Conservation (phyloP, 2,797 vertebrate genomes). For the Sylvilagus floridanus region DNA sequence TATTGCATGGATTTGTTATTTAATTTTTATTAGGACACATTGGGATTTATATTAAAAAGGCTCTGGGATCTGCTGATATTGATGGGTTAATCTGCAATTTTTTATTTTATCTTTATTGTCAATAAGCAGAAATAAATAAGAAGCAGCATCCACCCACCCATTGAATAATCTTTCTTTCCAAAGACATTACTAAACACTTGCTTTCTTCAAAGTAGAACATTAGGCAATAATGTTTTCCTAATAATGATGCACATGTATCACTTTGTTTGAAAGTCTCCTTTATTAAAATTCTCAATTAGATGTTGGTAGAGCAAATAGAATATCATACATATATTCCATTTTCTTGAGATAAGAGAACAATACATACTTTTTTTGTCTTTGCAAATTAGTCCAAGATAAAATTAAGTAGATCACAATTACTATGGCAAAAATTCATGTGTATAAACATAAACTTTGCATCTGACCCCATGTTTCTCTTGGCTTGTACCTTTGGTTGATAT, state of each 20-base stretch:
- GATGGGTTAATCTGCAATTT: background rate
- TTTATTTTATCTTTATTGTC: slow-evolving; percentile 57
- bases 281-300: background rate
- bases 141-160: background rate
- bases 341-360: slow-evolving; percentile 9
- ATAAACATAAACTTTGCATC: background rate
- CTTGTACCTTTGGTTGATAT: background rate
- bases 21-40: background rate
- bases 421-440: background rate
- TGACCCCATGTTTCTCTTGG: background rate
- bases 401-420: background rate
- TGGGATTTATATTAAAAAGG: background rate
- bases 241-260: background rate
- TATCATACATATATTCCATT: background rate
- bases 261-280: slow-evolving; percentile 39
- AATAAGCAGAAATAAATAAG: slow-evolving; percentile 28
- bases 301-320: background rate
- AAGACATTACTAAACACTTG: background rate
- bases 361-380: background rate
- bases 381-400: slow-evolving; percentile 7
- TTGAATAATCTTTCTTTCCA: slow-evolving; percentile 22
- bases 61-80: background rate
- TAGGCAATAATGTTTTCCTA: background rate
- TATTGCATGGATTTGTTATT: slow-evolving; percentile 16
- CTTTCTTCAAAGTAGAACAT: background rate